A percentile compares a stretch with the other conserved stretches of the same genome.
Evolutionary conservation across 2,797 vertebrate species (phyloP).

Genomic region (Allobates femoralis): DNA sequence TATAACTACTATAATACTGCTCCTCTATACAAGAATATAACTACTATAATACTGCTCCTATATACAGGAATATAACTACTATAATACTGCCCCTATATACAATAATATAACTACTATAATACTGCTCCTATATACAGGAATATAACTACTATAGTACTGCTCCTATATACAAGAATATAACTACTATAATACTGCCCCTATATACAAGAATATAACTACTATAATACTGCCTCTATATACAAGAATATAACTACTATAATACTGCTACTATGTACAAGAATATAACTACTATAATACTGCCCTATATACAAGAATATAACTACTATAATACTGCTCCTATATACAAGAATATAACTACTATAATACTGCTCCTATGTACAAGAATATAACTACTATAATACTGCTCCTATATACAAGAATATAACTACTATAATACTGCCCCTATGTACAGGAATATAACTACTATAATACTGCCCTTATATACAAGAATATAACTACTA

Average conservation of each 20-base stretch:
- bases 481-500: background rate
- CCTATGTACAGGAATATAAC: background rate
- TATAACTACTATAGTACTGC: background rate
- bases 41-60: slow-evolving; percentile 1
- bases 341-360: background rate
- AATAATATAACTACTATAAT: background rate
- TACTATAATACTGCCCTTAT: background rate
- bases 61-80: background rate
- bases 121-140: background rate
- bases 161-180: background rate
- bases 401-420: background rate
- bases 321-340: background rate
- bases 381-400: too few relatives aligned
- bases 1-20: too few relatives aligned
- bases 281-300: too few relatives aligned
- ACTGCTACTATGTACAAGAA: too few relatives aligned
- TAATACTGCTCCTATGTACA: background rate
- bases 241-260: too few relatives aligned
- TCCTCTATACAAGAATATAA: background rate
- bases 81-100: background rate
- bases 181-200: background rate
- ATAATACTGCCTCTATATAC: too few relatives aligned
- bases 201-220: background rate
- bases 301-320: too few relatives aligned
- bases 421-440: background rate